Evolutionary conservation across 2,888 invertebrate species (phyloP).

Genomic region (Drosophila basisetae): DNA sequence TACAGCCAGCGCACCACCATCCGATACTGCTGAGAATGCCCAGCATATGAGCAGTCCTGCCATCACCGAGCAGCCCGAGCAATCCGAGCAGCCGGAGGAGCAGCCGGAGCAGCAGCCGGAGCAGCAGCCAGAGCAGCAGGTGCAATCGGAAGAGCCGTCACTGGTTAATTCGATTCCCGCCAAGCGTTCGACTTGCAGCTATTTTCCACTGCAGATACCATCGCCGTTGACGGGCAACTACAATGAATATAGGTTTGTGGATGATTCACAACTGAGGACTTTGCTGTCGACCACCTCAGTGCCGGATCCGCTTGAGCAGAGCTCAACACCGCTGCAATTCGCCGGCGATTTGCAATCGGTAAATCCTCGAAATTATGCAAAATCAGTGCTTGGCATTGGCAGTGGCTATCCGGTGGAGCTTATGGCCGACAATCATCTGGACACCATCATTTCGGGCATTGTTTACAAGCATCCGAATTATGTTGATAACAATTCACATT

Average conservation of each 20-base stretch:
- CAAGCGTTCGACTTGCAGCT: conserved; percentile 52
- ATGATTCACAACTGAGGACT: conserved; percentile 70
- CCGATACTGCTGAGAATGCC: conserved; percentile 9
- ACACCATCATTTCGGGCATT: conserved; percentile 80
- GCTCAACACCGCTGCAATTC: conserved; percentile 68
- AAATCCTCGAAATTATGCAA: conserved; percentile 27
- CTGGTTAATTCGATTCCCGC: conserved; percentile 42
- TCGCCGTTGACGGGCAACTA: conserved; percentile 46
- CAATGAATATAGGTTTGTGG: conserved; percentile 79
- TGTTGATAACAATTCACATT: conserved; percentile 63
- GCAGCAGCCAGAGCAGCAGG: not conserved
- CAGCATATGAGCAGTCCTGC: not conserved
- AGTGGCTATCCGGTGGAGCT: conserved; percentile 66
- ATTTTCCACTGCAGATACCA: conserved; percentile 54
- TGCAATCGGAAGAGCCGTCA: conserved; percentile 14
- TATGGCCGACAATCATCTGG: conserved; percentile 72
- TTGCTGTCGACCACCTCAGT: conserved; percentile 72
- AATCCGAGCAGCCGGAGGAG: conserved; percentile 3
- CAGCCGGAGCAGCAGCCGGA: conserved; percentile 5
- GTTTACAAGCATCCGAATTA: conserved; percentile 80
- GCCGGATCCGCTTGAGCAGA: conserved; percentile 64
- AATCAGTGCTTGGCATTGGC: conserved; percentile 30
- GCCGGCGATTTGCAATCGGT: conserved; percentile 61
- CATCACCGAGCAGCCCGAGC: conserved; percentile 21
- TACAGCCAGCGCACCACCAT: conserved; percentile 23